These are phyloP conservation scores for Caenorhabditis tropicalis DNA, from an alignment of 1,140 invertebrate genomes.

Conservation along the genomic window DNA sequence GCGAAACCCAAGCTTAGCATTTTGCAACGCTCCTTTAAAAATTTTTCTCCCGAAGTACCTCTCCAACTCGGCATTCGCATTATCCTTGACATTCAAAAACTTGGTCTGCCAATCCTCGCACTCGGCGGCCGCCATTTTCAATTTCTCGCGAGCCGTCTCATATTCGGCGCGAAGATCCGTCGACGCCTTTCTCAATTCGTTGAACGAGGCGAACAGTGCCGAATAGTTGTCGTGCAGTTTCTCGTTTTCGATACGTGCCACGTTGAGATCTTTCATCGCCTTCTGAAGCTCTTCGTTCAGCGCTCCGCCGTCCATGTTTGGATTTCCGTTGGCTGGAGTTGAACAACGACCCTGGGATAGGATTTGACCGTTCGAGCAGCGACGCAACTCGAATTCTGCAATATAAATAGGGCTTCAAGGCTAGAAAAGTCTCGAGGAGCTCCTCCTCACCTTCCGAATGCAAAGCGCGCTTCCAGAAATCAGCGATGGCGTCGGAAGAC, in stretches of 20 bases:
- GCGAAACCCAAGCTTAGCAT: too few relatives aligned
- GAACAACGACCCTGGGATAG: neutral
- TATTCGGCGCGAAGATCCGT: neutral
- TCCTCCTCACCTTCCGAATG: too few relatives aligned
- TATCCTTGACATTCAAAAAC: neutral
- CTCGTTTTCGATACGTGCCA: neutral
- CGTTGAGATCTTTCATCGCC: neutral
- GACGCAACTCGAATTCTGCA: neutral
- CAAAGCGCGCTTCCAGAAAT: too few relatives aligned
- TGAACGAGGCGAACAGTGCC: neutral
- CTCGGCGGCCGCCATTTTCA: neutral
- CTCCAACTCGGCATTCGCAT: neutral
- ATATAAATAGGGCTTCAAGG: neutral
- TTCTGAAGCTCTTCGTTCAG: neutral
- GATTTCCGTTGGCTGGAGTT: neutral
- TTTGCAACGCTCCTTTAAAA: neutral
- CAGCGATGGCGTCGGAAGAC: too few relatives aligned
- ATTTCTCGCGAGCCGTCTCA: neutral
- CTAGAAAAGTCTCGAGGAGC: too few relatives aligned
- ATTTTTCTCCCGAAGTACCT: neutral
- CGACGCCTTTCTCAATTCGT: neutral
- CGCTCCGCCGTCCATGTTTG: neutral
- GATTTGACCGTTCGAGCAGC: neutral
- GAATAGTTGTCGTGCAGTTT: constrained; percentile 2
- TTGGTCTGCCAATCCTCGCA: neutral